Conservation (phyloP, 2,797 vertebrate species). For the Chelmon rostratus region DNA sequence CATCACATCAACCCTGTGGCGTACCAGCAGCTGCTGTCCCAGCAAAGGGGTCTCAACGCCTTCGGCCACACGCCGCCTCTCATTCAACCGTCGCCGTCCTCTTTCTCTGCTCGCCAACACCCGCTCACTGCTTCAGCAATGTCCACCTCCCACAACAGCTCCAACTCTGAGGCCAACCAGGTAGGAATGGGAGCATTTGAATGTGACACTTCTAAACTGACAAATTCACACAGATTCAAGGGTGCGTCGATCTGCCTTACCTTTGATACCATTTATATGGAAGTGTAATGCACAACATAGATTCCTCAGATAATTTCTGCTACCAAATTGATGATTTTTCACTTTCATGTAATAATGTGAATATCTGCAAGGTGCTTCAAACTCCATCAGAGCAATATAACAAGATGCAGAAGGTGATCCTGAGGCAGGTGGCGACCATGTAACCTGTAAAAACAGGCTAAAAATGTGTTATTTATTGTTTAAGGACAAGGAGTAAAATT, state of each 20-base stretch:
- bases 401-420: neutral
- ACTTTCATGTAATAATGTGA: neutral
- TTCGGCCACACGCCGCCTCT: slow-evolving; percentile 95
- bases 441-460: too few species aligned
- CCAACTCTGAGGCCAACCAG: slow-evolving; percentile 89
- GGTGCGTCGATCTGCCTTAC: too few species aligned
- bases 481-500: too few species aligned
- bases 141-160: slow-evolving; percentile 84
- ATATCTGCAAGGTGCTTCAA: neutral
- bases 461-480: too few species aligned
- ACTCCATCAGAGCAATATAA: neutral
- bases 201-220: neutral
- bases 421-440: neutral
- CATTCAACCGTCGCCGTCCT: slow-evolving; percentile 89
- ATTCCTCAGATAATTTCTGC: neutral
- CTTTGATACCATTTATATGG: too few species aligned
- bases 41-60: slow-evolving; percentile 93
- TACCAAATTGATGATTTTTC: neutral
- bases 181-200: slow-evolving; percentile 75
- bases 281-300: too few species aligned
- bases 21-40: slow-evolving; percentile 96
- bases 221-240: neutral
- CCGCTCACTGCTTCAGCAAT: slow-evolving; percentile 82
- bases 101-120: slow-evolving; percentile 90
- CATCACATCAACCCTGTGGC: slow-evolving; percentile 96